These are phyloP conservation scores for Nemurella pictetii DNA, from an alignment of 2,888 invertebrate species.

Conservation along the genomic window DNA sequence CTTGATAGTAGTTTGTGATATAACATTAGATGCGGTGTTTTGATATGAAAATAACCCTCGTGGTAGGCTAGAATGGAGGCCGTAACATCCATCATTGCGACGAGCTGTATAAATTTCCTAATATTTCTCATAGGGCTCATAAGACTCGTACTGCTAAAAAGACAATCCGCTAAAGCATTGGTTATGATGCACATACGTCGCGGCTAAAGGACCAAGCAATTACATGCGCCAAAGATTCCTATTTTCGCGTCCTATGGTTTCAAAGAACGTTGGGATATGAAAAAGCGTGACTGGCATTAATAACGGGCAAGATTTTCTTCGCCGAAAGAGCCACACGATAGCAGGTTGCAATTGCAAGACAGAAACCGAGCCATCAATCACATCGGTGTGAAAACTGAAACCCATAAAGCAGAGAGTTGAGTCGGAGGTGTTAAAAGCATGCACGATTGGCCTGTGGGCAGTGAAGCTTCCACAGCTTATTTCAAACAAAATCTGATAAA, in stretches of 20 bases:
- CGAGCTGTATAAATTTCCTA: not conserved
- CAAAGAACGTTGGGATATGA: conserved; percentile 11
- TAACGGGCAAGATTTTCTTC: conserved; percentile 10
- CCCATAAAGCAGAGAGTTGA: not conserved
- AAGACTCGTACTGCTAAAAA: not conserved
- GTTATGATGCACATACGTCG: not conserved
- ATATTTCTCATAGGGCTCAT: not conserved
- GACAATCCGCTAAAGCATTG: not conserved
- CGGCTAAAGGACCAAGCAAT: not conserved
- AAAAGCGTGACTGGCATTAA: conserved; percentile 24
- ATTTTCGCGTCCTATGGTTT: conserved; percentile 23
- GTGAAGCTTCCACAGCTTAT: not conserved
- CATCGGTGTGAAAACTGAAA: not conserved
- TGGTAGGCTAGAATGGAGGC: not conserved
- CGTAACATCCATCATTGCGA: not conserved
- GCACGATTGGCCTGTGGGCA: not conserved
- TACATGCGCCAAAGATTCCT: conserved; percentile 23
- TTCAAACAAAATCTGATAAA: not conserved
- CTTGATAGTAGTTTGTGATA: not conserved
- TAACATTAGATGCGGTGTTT: not conserved
- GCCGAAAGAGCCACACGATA: not conserved
- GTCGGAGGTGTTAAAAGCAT: not conserved
- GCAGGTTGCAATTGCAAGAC: not conserved
- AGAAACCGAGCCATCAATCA: conserved; percentile 9
- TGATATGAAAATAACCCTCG: not conserved